Conservation (phyloP, 2,888 invertebrate genomes). For the Drosophila infuscata region DNA sequence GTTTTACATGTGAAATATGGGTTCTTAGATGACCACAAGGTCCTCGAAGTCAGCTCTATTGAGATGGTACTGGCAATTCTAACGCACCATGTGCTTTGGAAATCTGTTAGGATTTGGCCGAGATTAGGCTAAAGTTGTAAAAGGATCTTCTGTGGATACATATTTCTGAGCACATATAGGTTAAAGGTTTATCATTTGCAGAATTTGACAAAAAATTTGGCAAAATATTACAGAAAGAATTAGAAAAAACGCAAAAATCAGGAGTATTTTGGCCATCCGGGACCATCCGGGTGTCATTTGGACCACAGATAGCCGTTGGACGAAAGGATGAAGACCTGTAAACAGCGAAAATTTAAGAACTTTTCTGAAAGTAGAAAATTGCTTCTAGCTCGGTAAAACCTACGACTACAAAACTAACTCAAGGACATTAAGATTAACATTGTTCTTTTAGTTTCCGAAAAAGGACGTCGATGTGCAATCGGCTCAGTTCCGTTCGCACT, state of each 20-base stretch:
- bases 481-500: background rate
- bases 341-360: background rate
- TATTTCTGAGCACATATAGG: background rate
- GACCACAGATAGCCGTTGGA: background rate
- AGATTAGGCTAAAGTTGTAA: background rate
- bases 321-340: background rate
- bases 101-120: background rate
- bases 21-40: background rate
- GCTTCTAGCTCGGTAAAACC: background rate
- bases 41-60: background rate
- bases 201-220: background rate
- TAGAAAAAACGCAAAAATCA: accelerated
- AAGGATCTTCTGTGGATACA: background rate
- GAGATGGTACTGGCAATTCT: background rate
- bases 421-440: background rate
- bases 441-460: too few species aligned
- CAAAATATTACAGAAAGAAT: background rate
- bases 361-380: background rate
- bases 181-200: background rate
- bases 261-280: background rate
- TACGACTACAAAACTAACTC: too few species aligned
- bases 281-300: too few species aligned
- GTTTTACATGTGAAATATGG: background rate
- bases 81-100: background rate
- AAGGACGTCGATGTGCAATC: too few species aligned